Percentiles rank a stretch among this genome's conserved stretches.
These are phyloP conservation scores for Esox lucius DNA, from an alignment of 2,797 vertebrate species.

Conservation along the genomic window DNA sequence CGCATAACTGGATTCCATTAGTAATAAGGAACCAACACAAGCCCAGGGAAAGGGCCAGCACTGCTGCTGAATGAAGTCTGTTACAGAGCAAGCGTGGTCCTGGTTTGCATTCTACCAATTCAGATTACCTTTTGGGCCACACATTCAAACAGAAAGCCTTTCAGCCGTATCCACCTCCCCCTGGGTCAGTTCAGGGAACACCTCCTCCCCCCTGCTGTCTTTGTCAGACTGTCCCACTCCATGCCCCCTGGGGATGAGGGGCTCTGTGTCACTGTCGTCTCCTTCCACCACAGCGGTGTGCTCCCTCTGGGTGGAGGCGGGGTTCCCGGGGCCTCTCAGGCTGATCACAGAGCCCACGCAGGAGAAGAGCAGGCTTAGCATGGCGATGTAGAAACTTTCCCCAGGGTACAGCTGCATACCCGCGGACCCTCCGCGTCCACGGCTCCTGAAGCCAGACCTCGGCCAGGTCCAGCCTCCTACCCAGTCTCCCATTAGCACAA, in stretches of 20 bases:
- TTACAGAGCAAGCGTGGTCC: neutral
- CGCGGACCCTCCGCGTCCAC: neutral
- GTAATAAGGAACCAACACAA: neutral
- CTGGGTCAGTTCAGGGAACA: constrained; percentile 15
- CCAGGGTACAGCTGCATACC: constrained; percentile 27
- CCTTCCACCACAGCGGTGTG: constrained; percentile 22
- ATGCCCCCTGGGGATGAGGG: constrained; percentile 3
- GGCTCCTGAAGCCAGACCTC: neutral
- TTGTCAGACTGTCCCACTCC: neutral
- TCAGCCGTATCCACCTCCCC: neutral
- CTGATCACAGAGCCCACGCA: constrained; percentile 14
- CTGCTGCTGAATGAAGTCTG: neutral
- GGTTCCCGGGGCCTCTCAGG: neutral
- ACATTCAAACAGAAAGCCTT: neutral
- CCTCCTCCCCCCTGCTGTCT: constrained; percentile 16
- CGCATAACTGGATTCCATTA: neutral
- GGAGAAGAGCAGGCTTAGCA: constrained; percentile 44
- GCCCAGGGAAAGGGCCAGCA: neutral
- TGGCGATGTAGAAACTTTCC: constrained; percentile 52
- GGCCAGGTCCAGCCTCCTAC: neutral
- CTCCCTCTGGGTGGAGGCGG: neutral
- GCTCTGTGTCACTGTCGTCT: constrained; percentile 21
- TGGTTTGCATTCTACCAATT: neutral
- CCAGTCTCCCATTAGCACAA: neutral
- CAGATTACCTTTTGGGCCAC: neutral